phyloP scores from a whole-genome alignment of 2,113 vertebrate species.

The Triplophysa dalaica region DNA sequence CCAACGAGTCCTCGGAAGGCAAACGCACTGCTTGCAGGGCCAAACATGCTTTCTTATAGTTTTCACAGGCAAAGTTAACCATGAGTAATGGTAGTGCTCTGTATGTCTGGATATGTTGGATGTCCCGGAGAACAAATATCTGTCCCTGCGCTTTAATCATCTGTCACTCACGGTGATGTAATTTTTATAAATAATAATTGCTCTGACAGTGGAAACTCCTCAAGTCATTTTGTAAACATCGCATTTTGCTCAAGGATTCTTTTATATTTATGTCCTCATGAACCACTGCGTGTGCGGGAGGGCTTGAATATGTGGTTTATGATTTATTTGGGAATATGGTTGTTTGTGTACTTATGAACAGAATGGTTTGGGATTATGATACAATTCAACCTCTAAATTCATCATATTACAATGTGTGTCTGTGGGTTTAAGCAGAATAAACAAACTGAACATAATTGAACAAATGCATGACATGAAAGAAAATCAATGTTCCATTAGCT shows the following conservation, averaged over 20 bases:
- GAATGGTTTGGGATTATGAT: no score
- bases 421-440: neutral
- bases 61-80: conserved; percentile 21
- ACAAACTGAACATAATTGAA: neutral
- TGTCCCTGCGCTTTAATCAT: conserved; percentile 19
- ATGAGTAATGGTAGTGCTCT: conserved; percentile 21
- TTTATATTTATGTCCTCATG: neutral
- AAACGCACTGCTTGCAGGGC: neutral
- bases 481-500: no score
- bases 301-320: no score
- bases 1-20: neutral
- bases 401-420: no score
- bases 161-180: conserved; percentile 20
- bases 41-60: neutral
- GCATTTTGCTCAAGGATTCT: neutral
- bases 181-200: conserved; percentile 17
- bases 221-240: conserved; percentile 22
- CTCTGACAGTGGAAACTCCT: conserved; percentile 26
- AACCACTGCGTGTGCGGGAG: neutral
- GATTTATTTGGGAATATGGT: no score
- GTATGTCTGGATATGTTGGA: conserved; percentile 1
- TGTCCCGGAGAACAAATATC: conserved; percentile 37
- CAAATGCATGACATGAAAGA: neutral
- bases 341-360: no score
- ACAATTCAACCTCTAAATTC: no score